A percentile compares a stretch with the other conserved stretches of the same genome.
These are phyloP conservation scores for Lutjanus erythropterus DNA, from an alignment of 2,113 vertebrate genomes.

Conservation along the genomic window DNA sequence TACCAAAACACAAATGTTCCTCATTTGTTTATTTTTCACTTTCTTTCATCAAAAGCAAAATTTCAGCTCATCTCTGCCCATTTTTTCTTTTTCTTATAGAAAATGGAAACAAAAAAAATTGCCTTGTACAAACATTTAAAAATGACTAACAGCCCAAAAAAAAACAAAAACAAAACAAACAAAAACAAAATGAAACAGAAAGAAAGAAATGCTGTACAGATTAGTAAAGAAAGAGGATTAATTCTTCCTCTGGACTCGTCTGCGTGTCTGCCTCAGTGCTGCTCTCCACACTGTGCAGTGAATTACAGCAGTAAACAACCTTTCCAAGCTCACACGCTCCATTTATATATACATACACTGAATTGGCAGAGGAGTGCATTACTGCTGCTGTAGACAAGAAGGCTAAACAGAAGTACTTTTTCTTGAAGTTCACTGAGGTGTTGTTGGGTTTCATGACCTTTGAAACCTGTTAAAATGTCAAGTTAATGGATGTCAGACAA, in stretches of 20 bases:
- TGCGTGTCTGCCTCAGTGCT: background rate
- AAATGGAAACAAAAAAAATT: conserved; percentile 58
- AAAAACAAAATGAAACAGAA: background rate
- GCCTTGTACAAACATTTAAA: conserved; percentile 69
- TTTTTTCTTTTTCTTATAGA: conserved; percentile 59
- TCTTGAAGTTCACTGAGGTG: background rate
- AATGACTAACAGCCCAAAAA: conserved; percentile 40
- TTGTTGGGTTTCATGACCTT: conserved; percentile 1
- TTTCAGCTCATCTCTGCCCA: conserved; percentile 16
- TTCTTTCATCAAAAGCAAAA: conserved; percentile 59
- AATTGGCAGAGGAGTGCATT: conserved; percentile 20
- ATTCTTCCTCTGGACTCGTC: background rate
- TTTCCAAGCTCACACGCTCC: background rate
- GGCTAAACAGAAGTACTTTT: background rate
- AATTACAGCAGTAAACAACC: conserved; percentile 41
- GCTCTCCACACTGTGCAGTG: conserved; percentile 3
- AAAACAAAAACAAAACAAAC: background rate
- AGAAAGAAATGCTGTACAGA: conserved; percentile 57
- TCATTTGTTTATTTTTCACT: conserved; percentile 53
- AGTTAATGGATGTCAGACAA: conserved; percentile 14
- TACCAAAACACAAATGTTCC: conserved; percentile 17
- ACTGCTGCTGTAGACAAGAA: conserved; percentile 3
- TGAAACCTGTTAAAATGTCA: conserved; percentile 18
- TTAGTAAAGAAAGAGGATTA: conserved; percentile 7
- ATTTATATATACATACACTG: background rate